Conservation (phyloP, 2,113 vertebrate species). For the Tragelaphus buxtoni region DNA sequence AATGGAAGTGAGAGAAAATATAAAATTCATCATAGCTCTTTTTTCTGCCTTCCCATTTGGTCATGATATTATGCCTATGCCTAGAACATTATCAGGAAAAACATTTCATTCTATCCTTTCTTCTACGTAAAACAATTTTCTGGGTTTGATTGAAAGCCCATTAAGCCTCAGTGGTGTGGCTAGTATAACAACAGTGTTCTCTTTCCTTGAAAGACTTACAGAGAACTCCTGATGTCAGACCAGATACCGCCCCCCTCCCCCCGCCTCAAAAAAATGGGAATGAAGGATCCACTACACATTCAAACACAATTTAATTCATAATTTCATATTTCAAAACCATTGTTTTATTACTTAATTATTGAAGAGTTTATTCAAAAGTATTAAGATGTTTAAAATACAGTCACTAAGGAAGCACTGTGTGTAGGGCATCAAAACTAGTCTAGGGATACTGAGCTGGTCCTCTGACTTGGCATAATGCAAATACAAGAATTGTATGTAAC, state of each 20-base stretch:
- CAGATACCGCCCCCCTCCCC: fast-evolving
- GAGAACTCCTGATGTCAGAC: background rate
- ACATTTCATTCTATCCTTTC: background rate
- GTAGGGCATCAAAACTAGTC: background rate
- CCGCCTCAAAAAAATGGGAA: background rate
- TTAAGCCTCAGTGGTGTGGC: background rate
- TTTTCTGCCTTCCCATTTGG: background rate
- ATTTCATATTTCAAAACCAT: background rate
- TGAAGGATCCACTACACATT: background rate
- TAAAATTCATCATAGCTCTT: background rate
- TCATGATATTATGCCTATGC: background rate
- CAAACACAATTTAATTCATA: background rate
- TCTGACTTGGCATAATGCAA: background rate
- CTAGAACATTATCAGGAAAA: background rate
- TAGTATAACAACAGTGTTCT: background rate
- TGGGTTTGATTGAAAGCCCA: background rate
- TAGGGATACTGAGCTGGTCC: background rate
- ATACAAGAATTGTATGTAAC: background rate
- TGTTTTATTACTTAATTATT: background rate
- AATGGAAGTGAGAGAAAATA: background rate
- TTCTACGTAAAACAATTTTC: background rate
- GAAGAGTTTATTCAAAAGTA: background rate
- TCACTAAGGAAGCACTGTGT: background rate
- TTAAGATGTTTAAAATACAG: background rate
- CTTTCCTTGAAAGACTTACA: background rate